Conservation (phyloP, 2,888 invertebrate species). For the Drosophila barbarae region DNA sequence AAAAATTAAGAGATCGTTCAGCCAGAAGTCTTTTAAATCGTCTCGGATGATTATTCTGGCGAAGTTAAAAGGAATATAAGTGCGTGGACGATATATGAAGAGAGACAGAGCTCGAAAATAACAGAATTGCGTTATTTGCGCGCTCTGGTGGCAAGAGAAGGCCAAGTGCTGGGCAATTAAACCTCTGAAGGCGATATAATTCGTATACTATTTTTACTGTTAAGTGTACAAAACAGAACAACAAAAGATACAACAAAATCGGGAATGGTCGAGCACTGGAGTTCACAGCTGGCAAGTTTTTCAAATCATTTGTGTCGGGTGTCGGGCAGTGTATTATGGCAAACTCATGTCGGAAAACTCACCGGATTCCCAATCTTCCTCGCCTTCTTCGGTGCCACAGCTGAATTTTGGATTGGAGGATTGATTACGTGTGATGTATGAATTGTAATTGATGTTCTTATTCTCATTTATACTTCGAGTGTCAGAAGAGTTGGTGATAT, state of each 20-base stretch:
- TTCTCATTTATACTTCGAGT: slow-evolving; percentile 64
- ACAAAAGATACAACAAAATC: not conserved
- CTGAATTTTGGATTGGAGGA: slow-evolving; percentile 56
- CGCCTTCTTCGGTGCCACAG: slow-evolving; percentile 66
- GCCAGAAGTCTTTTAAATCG: slow-evolving; percentile 32
- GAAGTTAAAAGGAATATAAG: slow-evolving; percentile 27
- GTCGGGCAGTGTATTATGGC: slow-evolving; percentile 33
- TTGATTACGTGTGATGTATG: slow-evolving; percentile 69
- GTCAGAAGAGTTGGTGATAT: slow-evolving; percentile 48
- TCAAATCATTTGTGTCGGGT: slow-evolving; percentile 28
- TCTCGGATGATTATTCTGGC: slow-evolving; percentile 33
- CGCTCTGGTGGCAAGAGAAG: not conserved
- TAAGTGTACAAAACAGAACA: not conserved
- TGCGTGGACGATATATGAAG: slow-evolving; percentile 7
- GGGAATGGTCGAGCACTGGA: not conserved
- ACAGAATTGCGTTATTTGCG: not conserved
- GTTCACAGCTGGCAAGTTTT: not conserved
- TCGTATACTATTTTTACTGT: not conserved
- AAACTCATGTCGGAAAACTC: slow-evolving; percentile 74
- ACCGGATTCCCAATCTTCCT: slow-evolving; percentile 80
- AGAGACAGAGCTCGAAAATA: not conserved
- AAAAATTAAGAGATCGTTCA: slow-evolving; percentile 33
- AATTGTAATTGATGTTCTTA: slow-evolving; percentile 67
- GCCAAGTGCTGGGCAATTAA: slow-evolving; percentile 5
- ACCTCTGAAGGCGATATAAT: not conserved